phyloP scores from a whole-genome alignment of 2,113 vertebrate genomes.

The Cariama cristata region DNA sequence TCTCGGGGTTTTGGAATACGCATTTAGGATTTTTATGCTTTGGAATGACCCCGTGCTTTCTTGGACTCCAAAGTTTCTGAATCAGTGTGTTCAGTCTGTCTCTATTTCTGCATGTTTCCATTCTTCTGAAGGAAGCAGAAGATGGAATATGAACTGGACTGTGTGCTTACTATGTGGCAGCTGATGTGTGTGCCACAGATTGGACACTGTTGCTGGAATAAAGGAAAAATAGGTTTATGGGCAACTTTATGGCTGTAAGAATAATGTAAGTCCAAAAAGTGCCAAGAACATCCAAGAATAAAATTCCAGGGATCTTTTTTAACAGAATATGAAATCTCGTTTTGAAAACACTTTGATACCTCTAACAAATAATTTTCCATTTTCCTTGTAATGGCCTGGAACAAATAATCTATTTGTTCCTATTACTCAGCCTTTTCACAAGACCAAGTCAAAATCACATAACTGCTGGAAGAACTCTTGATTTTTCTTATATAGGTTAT shows the following conservation, averaged over 20 bases:
- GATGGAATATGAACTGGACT: neutral
- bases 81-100: neutral
- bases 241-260: neutral
- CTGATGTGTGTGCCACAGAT: neutral
- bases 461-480: neutral
- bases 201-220: neutral
- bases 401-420: neutral
- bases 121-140: conserved; percentile 3
- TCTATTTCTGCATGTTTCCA: neutral
- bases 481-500: neutral
- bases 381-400: neutral
- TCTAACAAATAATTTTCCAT: neutral
- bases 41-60: neutral
- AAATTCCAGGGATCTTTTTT: neutral
- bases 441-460: neutral
- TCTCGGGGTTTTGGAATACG: neutral
- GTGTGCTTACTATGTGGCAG: conserved; percentile 38
- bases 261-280: neutral
- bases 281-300: conserved; percentile 17
- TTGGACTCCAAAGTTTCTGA: neutral
- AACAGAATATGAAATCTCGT: neutral
- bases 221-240: conserved; percentile 25
- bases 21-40: neutral
- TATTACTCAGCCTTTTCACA: neutral
- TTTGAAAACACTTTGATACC: conserved; percentile 2